phyloP scores from a whole-genome alignment of 2,113 vertebrate species.

The Neolamprologus falcicula region DNA sequence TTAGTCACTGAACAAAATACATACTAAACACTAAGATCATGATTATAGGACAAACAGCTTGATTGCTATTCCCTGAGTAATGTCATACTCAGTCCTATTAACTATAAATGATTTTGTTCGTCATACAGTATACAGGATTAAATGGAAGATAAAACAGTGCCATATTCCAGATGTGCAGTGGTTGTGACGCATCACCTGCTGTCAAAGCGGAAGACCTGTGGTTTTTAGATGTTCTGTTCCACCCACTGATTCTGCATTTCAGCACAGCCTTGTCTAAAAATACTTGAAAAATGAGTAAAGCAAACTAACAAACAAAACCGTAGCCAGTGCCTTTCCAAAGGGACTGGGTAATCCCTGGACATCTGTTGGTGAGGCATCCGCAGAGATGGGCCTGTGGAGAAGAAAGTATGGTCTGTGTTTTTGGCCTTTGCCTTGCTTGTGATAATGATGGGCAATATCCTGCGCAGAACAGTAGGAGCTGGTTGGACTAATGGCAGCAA shows the following conservation, averaged over 20 bases:
- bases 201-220: not conserved
- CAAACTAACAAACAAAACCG: conserved; percentile 27
- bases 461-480: not conserved
- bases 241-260: conserved; percentile 18
- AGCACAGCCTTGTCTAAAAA: conserved; percentile 30
- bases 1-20: not conserved
- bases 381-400: conserved; percentile 36
- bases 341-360: conserved; percentile 58
- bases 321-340: not conserved
- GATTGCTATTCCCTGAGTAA: not conserved
- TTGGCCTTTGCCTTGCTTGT: conserved; percentile 19
- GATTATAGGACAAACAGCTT: not conserved
- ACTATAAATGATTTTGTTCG: not conserved
- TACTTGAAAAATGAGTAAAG: conserved; percentile 32
- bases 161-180: not conserved
- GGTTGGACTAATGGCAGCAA: not conserved
- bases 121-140: not conserved
- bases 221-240: not conserved
- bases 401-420: conserved; percentile 38
- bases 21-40: not conserved
- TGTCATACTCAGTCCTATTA: not conserved
- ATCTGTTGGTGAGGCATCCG: conserved; percentile 44
- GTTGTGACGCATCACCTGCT: conserved; percentile 15
- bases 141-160: not conserved
- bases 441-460: not conserved